Percentiles rank a stretch among this genome's conserved stretches.
phyloP scores from a whole-genome alignment of 2,888 invertebrate genomes.

The Leptogaster cylindrica region DNA sequence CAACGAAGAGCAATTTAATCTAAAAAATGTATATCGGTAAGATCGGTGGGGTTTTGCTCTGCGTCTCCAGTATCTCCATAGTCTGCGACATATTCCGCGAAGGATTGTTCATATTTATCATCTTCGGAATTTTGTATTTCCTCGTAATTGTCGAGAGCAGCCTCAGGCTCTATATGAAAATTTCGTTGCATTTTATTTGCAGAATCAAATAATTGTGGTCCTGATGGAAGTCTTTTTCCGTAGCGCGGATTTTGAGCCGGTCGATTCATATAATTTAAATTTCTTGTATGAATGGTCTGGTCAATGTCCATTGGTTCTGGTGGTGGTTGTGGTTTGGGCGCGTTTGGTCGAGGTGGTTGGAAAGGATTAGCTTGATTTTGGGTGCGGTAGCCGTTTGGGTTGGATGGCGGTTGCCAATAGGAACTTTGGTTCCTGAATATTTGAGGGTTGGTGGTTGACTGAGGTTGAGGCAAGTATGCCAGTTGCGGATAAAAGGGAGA shows the following conservation, averaged over 20 bases:
- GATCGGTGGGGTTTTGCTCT: neutral
- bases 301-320: conserved; percentile 3
- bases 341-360: no score
- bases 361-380: neutral
- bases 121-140: neutral
- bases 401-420: neutral
- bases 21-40: conserved; percentile 43
- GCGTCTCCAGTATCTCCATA: neutral
- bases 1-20: conserved; percentile 42
- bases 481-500: neutral
- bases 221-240: conserved; percentile 12
- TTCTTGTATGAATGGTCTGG: neutral
- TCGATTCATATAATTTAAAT: neutral
- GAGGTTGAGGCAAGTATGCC: conserved; percentile 1
- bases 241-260: neutral
- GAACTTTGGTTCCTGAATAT: neutral
- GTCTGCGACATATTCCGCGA: neutral
- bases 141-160: neutral
- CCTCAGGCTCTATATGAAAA: conserved; percentile 2
- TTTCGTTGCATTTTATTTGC: conserved; percentile 7
- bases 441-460: neutral
- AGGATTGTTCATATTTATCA: neutral
- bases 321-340: neutral
- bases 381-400: neutral
- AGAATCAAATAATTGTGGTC: neutral